Evolutionary conservation across 1,140 invertebrate genomes (phyloP).

Genomic region (Diplogasteroides magnus): DNA sequence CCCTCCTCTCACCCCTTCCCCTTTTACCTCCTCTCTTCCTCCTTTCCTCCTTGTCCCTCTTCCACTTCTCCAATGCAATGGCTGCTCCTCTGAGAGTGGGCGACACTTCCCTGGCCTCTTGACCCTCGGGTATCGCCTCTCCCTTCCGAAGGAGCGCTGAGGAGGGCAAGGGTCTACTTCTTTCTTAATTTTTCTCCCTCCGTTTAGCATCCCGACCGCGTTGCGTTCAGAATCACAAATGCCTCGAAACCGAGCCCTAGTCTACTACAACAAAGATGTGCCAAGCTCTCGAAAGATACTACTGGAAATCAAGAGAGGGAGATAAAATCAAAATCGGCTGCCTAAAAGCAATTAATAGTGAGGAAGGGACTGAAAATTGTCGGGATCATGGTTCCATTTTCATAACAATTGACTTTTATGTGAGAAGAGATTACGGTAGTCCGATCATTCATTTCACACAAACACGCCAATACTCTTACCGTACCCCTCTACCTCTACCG

Average conservation of each 20-base stretch:
- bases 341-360: background rate
- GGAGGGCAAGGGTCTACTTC: too few relatives aligned
- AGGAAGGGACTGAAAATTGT: background rate
- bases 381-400: background rate
- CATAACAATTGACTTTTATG: background rate
- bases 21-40: background rate
- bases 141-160: background rate
- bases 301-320: too few relatives aligned
- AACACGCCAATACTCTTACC: too few relatives aligned
- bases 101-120: background rate
- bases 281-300: too few relatives aligned
- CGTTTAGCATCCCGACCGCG: too few relatives aligned
- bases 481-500: too few relatives aligned
- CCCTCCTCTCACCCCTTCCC: background rate
- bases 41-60: background rate
- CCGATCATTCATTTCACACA: background rate
- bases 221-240: too few relatives aligned
- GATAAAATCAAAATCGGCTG: too few relatives aligned
- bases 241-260: too few relatives aligned
- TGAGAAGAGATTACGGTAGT: background rate
- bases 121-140: background rate
- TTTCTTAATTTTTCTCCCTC: too few relatives aligned
- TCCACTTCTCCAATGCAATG: background rate
- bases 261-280: too few relatives aligned
- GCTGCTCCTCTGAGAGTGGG: background rate